Base-by-base conservation (phyloP, 2,888 invertebrate genomes). In the Ornithoptera priamus region DNA sequence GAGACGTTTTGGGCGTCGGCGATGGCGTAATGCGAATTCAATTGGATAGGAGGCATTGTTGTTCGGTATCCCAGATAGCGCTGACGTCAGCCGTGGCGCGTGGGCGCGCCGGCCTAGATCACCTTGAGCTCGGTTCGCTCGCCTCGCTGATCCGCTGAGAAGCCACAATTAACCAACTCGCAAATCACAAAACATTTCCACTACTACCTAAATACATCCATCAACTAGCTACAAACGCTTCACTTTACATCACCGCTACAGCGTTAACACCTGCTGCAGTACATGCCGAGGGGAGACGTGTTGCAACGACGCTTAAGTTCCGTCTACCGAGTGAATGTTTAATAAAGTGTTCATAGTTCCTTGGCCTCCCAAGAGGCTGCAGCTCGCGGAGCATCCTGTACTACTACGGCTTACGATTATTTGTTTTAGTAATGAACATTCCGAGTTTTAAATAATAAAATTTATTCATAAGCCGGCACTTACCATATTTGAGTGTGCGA, bases 361-460 rank as follows among this genome's bases (percentile, higher is more conserved):
- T 30, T 5, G 30, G 30, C 30, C 0, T 15, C 12, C 15, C 1
- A 15, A 46, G 46, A 46, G 46, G 46, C 46, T 46, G 46, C 46
- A 46, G 68, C 73, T 80, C 81, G 76, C 70, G 82, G 80, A 87
- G 77, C 91, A 92, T 78, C 91, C 92, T 92, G 90, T 91, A 86
- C 83, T 90, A 91, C 92, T 91, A 91, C 89, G 87, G 78, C 81
- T 81, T 87, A 89, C 90, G 89, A 87, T 87, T 92, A 91, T 92
- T 92, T 92, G 92, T 92, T 92, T 92, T 92, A 92, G 92, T 92
- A 92, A 92, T 92, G 90, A 92, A 92, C 92, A 89, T 90, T 88
- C 89, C 85, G 86, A 88, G 89, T 92, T 91, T 92, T 90, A 92
- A 92, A 91, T 91, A 91, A 91, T 90, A 92, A 91, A 92, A 90